A percentile compares a stretch with the other conserved stretches of the same genome.
Conservation (phyloP, 2,113 vertebrate genomes). For the Ptilorrhoa leucosticta region DNA sequence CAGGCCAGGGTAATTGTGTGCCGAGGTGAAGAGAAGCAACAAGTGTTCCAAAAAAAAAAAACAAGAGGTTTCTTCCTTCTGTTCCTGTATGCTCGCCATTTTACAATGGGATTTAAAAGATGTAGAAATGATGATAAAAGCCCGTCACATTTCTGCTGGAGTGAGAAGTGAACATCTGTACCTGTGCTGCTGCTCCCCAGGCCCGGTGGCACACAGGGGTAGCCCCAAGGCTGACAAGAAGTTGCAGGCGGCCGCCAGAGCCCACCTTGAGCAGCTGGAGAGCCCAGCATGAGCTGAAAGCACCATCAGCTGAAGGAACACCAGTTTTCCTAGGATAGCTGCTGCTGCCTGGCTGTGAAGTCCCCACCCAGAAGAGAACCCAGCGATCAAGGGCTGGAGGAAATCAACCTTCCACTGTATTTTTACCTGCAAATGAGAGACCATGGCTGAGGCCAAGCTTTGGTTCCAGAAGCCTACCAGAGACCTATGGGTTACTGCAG, state of each 20-base stretch:
- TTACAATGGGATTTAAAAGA: background rate
- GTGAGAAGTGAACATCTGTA: background rate
- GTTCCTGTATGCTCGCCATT: background rate
- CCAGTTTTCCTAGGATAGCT: accelerated
- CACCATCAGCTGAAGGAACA: background rate
- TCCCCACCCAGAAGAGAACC: background rate
- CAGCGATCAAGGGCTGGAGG: background rate
- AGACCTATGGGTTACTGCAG: accelerated
- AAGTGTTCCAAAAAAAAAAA: accelerated
- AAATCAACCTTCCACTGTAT: background rate
- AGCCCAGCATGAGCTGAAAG: background rate
- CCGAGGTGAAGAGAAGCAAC: background rate
- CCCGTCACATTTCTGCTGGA: background rate
- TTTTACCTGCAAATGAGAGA: background rate
- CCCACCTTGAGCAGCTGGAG: background rate
- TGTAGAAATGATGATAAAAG: background rate
- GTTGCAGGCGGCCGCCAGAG: accelerated
- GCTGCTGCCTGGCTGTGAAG: background rate
- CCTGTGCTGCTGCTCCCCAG: background rate
- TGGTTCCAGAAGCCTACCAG: background rate
- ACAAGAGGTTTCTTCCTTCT: background rate
- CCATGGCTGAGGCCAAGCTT: background rate
- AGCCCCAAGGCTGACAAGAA: background rate
- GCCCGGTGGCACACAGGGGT: accelerated
- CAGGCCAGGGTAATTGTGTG: background rate